These are phyloP conservation scores for Ambastaia sidthimunki DNA, from an alignment of 2,797 vertebrate species.

Conservation along the genomic window DNA sequence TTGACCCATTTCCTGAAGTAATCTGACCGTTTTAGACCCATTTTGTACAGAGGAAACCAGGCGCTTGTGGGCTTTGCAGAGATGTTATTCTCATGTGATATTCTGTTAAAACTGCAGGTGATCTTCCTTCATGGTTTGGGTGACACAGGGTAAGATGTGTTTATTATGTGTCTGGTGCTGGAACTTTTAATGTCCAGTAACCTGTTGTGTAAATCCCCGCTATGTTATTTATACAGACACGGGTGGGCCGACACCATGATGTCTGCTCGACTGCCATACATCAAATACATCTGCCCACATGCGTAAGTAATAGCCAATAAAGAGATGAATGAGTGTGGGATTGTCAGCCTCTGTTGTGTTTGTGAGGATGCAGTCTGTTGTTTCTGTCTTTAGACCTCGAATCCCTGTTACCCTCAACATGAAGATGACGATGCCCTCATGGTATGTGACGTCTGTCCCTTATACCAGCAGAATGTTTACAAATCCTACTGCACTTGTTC, in stretches of 20 bases:
- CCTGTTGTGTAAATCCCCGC: slow-evolving; percentile 10
- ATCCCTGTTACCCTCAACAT: slow-evolving; percentile 96
- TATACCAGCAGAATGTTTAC: too few species aligned
- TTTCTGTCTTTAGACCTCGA: slow-evolving; percentile 78
- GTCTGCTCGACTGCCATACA: slow-evolving; percentile 87
- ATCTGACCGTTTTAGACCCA: neutral
- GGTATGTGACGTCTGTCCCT: slow-evolving; percentile 70
- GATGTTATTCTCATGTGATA: neutral
- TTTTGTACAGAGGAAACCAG: slow-evolving; percentile 11
- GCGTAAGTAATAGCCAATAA: slow-evolving; percentile 82
- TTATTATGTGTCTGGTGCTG: slow-evolving; percentile 2
- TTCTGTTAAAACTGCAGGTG: slow-evolving; percentile 78
- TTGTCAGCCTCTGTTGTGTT: neutral
- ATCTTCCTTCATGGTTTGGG: slow-evolving; percentile 98
- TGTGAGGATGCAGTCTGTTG: neutral
- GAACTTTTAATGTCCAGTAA: slow-evolving; percentile 1
- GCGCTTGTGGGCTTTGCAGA: neutral
- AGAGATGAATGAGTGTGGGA: neutral
- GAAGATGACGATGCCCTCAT: slow-evolving; percentile 92
- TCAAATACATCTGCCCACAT: slow-evolving; percentile 97
- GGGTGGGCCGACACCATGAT: slow-evolving; percentile 91
- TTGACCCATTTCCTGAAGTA: neutral
- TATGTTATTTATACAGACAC: slow-evolving; percentile 78
- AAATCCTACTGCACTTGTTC: too few species aligned
- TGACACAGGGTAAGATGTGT: slow-evolving; percentile 89